These are phyloP conservation scores for Saccopteryx bilineata DNA, from an alignment of 2,113 vertebrate genomes.

Conservation along the genomic window DNA sequence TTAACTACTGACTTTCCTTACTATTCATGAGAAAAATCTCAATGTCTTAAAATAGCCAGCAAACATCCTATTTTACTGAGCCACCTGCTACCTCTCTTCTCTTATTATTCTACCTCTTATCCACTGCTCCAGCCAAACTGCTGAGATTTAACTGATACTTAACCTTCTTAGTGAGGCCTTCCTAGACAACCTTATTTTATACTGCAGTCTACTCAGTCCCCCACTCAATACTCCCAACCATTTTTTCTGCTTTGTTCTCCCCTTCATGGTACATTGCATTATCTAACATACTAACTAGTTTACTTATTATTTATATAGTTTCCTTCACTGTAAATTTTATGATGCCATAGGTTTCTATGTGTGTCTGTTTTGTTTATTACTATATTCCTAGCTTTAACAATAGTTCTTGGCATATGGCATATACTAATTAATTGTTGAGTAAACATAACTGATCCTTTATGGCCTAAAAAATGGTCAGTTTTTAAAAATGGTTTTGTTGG, in stretches of 20 bases:
- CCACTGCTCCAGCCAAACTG: not conserved
- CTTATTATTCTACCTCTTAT: not conserved
- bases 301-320: not conserved
- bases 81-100: not conserved
- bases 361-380: not conserved
- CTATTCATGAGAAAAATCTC: slow-evolving; percentile 21
- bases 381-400: not conserved
- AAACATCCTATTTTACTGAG: not conserved
- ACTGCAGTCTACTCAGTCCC: not conserved
- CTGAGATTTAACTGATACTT: not conserved
- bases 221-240: not conserved
- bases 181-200: not conserved
- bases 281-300: slow-evolving; percentile 7
- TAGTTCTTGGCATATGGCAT: not conserved
- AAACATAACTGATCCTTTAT: slow-evolving; percentile 30
- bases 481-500: not conserved
- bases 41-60: not conserved
- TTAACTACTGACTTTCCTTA: not conserved
- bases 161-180: not conserved
- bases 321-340: not conserved
- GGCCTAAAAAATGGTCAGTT: not conserved
- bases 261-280: not conserved
- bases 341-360: not conserved
- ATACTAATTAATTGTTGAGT: not conserved
- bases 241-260: not conserved